phyloP scores from a whole-genome alignment of 2,888 invertebrate species.

The Nudaria mundana region DNA sequence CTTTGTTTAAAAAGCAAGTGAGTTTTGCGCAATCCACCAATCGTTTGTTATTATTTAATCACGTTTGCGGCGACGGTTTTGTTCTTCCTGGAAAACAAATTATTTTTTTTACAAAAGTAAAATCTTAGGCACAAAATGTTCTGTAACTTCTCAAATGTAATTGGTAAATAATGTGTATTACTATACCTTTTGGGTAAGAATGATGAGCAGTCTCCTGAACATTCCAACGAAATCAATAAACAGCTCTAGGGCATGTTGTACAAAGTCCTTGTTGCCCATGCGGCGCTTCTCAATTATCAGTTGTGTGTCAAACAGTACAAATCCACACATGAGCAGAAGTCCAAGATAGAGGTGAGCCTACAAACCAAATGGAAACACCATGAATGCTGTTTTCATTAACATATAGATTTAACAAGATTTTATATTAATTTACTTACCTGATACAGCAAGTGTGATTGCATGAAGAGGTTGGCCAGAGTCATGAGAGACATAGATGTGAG shows the following conservation, averaged over 20 bases:
- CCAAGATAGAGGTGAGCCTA: slow-evolving; percentile 94
- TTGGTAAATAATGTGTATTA: no score
- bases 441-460: slow-evolving; percentile 89
- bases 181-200: slow-evolving; percentile 92
- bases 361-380: slow-evolving; percentile 14
- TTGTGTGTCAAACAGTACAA: slow-evolving; percentile 98
- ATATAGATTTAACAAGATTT: not conserved
- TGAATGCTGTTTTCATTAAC: not conserved
- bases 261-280: slow-evolving; percentile 95
- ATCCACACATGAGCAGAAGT: slow-evolving; percentile 94
- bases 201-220: slow-evolving; percentile 94
- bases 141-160: no score
- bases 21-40: slow-evolving; percentile 27
- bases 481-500: slow-evolving; percentile 90
- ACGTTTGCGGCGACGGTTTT: slow-evolving; percentile 76
- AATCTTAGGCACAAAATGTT: no score
- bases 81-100: slow-evolving; percentile 65
- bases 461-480: slow-evolving; percentile 91
- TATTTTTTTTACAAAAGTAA: not conserved
- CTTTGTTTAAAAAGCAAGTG: slow-evolving; percentile 17
- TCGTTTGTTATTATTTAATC: slow-evolving; percentile 46
- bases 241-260: slow-evolving; percentile 94
- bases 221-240: slow-evolving; percentile 97
- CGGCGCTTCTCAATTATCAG: slow-evolving; percentile 96
- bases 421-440: slow-evolving; percentile 78